Percentiles rank a stretch among this genome's conserved stretches.
These are phyloP conservation scores for Silurus lanzhouensis DNA, from an alignment of 2,797 vertebrate species.

Conservation along the genomic window DNA sequence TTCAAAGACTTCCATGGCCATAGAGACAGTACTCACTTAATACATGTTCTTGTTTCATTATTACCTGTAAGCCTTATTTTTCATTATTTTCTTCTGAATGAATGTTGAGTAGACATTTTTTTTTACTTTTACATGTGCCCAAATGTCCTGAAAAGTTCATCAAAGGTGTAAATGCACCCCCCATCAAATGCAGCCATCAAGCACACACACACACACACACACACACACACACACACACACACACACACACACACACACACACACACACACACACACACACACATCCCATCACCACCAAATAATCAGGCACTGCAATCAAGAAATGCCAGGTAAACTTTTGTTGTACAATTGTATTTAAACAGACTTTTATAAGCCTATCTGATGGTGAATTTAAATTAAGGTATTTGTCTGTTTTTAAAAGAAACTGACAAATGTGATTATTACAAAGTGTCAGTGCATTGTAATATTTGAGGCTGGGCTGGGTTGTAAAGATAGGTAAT, in stretches of 20 bases:
- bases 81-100: neutral
- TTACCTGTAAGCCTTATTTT: neutral
- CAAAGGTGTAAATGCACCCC: neutral
- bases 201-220: too few species aligned
- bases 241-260: too few species aligned
- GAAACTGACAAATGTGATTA: constrained; percentile 64
- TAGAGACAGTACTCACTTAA: neutral
- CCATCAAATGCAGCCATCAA: too few species aligned
- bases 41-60: neutral
- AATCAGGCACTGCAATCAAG: neutral
- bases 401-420: constrained; percentile 27
- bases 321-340: neutral
- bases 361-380: neutral
- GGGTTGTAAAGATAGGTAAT: constrained; percentile 67
- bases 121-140: neutral
- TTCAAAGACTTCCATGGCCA: neutral
- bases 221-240: too few species aligned
- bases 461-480: constrained; percentile 65
- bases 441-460: constrained; percentile 59
- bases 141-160: neutral
- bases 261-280: too few species aligned
- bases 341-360: neutral
- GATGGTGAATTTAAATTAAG: neutral
- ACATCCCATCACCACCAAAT: neutral
- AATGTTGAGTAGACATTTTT: neutral